Base-by-base conservation (phyloP, 1,140 invertebrate species). In the Drosophila insularis region DNA sequence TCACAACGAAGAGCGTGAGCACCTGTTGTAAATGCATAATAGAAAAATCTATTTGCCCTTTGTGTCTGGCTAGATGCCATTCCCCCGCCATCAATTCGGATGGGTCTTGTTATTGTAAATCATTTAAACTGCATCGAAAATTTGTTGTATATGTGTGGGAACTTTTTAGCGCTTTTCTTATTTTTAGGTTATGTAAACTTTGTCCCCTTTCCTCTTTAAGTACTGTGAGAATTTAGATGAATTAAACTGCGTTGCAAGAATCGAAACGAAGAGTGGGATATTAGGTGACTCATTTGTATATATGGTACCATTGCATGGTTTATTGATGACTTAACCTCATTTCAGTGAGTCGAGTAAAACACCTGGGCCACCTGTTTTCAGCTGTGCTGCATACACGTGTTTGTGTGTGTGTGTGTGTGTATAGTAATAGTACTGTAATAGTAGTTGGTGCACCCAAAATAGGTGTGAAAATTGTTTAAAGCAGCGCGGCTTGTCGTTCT, bases 251-350 rank as follows among this genome's bases (percentile, higher is more conserved):
- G 81, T 58, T 55, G 69, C 76, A 71, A 62, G 54, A 40, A 39
- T 55, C 35, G 63, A n/a, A 35, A 2, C 32, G 27, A 54, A 17
- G 17, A 21, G 8, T 50, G 17, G 17, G 19, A 19, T 50, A 21
- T 19, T 19, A 21, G 65, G 60, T 87, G 84, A 87, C 84, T 87
- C 84, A 87, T 87, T 89, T 89, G 80, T 78, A 56, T 85, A 71
- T 63, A 62, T 3, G 27, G 27, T 35, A 68, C 55, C 19, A 62
- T 68, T 32, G 71, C 80, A 71, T 66, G 68, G 78, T 78, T 68
- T 80, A 89, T 87, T 87, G 84, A 87, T 87, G 84, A 89, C 84
- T 87, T 87, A 87, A 84, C 84, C 84, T 74, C 84, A 64, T 84
- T 87, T 75, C 78, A 53, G 55, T 77, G 74, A 67, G 58, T 55